Base-by-base conservation (phyloP, 2,888 invertebrate species). In the Rhorus exstirpatorius region DNA sequence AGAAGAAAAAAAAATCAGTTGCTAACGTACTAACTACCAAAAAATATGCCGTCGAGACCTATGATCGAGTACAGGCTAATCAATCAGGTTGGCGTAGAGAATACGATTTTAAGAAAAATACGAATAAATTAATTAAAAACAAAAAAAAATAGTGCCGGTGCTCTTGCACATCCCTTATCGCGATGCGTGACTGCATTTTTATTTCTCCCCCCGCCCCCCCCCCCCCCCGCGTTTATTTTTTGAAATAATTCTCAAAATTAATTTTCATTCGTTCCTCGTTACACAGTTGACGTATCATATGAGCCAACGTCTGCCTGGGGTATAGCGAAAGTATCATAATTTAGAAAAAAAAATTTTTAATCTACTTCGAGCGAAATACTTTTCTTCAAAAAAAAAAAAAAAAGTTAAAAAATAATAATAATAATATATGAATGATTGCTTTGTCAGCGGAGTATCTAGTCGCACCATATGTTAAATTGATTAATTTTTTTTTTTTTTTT, bases 121-220 rank as follows among this genome's bases (percentile, higher is more conserved):
- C 71, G 2, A 51, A 53, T 31, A 65, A 70, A 60, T 7, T 31
- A 67, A 76, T 44, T 24, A 14, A 44, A 67, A 38, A 19, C 17
- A 46, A 60, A 55, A 53, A 68, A 65, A 83, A 71, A 74, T 86
- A 86, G 85, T 82, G 83, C 84, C 81, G 86, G 83, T 86, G 84
- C 81, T 79, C 65, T 83, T 84, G 84, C 81, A 83, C 83, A 83
- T 86, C 83, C 83, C 86, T 83, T 79, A 83, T 83, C 84, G 83
- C 65, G 58, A 81, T 81, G 67, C 67, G 79, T 81, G 49, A 63
- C 35, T 49, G 53, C 44, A 41, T 75, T 67, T 60, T 72, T 24
- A 10, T 71, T 24, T 17, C 24, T n/a, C n/a, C n/a, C n/a, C n/a
- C n/a, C n/a, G n/a, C n/a, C n/a, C n/a, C n/a, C n/a, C n/a, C n/a